Base-by-base conservation (phyloP, 1,140 invertebrate species). In the Xylocopa sonorina region DNA sequence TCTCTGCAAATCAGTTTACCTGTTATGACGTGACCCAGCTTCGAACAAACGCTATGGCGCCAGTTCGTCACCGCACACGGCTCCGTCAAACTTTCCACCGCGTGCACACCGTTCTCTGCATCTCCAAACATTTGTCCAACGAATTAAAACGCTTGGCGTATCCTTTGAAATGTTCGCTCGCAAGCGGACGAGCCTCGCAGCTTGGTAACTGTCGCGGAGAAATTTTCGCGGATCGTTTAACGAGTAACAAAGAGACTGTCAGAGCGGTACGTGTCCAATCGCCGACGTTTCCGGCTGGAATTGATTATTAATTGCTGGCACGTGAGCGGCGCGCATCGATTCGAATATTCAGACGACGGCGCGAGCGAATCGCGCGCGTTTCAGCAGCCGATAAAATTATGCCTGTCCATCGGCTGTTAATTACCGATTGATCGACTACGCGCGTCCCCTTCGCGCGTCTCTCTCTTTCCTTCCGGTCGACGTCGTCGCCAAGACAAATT, bases 401-500 rank as follows among this genome's bases (percentile, higher is more conserved):
- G 84, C 67, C 67, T 75, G 79, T 82, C 80, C 84, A 85, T 81
- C 57, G 78, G 84, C 76, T 86, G 77, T 76, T 85, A 86, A 86
- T 86, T 86, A 85, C 53, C 83, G 53, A 78, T 82, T 85, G 84
- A 85, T 80, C 85, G 80, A 79, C 76, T 82, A n/a, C n/a, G n/a
- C n/a, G n/a, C n/a, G n/a, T n/a, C n/a, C n/a, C n/a, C n/a, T n/a
- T n/a, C n/a, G n/a, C n/a, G n/a, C n/a, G n/a, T 71, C 58, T 24
- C 34, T 24, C 53, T 34, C 80, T 73, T 63, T 63, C 46, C 57
- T 78, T 43, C 60, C 67, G 77, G 10, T 38, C 24, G 29, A 10
- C 7, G 38, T 55, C 34, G 58, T 46, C 68, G 55, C 58, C 14
- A 41, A 72, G 77, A 71, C 77, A 73, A 73, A 78, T 62, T n/a